Percentiles rank a stretch among this genome's conserved stretches.
phyloP scores from a whole-genome alignment of 1,140 invertebrate species.

The Pogonognathellus flavescens region DNA sequence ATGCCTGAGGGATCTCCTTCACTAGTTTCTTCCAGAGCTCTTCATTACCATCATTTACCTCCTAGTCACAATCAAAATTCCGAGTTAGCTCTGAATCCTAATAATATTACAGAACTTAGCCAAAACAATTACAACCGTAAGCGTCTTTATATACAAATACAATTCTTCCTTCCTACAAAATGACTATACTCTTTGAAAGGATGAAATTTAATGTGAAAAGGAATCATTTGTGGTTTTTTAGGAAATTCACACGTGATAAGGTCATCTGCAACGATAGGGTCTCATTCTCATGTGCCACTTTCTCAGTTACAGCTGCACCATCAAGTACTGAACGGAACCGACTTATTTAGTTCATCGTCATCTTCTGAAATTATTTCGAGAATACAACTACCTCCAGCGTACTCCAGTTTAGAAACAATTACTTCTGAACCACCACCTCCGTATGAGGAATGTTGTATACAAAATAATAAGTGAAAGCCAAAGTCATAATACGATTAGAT shows the following conservation, averaged over 20 bases:
- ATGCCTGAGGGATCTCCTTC: not conserved
- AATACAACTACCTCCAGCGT: conserved; percentile 10
- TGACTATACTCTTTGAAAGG: too few relatives aligned
- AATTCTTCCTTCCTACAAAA: too few relatives aligned
- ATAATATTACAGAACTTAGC: not conserved
- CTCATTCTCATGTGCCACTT: conserved; percentile 11
- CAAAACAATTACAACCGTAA: not conserved
- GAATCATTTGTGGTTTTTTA: not conserved
- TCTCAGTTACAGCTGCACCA: conserved; percentile 6
- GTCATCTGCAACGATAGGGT: not conserved
- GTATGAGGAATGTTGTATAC: conserved; percentile 32
- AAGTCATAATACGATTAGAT: too few relatives aligned
- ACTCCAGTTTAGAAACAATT: conserved; percentile 32
- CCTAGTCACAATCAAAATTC: not conserved
- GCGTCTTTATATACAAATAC: not conserved
- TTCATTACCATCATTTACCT: not conserved
- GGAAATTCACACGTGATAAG: not conserved
- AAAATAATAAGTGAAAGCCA: not conserved
- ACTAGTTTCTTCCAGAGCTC: not conserved
- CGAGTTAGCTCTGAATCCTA: not conserved
- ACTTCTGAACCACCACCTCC: conserved; percentile 26
- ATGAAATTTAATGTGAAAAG: not conserved
- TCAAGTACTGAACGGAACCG: not conserved
- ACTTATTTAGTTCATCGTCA: not conserved
- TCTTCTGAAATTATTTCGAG: conserved; percentile 9